Conservation (phyloP, 1,140 invertebrate species). For the Drosophila ohnishii region DNA sequence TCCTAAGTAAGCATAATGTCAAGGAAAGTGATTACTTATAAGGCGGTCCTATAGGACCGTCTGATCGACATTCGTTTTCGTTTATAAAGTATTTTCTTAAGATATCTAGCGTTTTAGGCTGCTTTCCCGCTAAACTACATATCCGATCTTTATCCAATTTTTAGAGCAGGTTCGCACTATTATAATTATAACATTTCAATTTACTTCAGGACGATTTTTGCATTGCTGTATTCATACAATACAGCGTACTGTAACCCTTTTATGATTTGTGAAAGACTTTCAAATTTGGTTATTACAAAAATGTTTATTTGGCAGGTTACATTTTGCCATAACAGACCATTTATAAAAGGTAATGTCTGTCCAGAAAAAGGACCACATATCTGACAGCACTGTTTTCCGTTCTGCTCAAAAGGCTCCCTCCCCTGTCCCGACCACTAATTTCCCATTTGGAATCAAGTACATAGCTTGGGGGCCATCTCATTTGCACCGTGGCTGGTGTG, state of each 20-base stretch:
- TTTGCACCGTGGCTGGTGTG: slow-evolving; percentile 35
- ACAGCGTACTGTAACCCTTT: not conserved
- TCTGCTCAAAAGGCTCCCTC: not conserved
- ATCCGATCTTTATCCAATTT: no score
- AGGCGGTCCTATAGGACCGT: no score
- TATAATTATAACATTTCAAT: no score
- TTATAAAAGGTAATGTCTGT: not conserved
- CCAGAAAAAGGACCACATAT: not conserved
- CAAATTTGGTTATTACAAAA: not conserved
- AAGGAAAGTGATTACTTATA: no score
- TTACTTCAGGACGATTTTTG: no score
- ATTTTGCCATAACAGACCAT: not conserved
- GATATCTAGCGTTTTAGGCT: no score
- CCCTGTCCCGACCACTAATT: slow-evolving; percentile 14
- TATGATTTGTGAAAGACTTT: not conserved
- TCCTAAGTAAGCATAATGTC: no score
- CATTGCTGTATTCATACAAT: no score
- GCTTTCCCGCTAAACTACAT: no score
- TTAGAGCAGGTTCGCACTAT: no score
- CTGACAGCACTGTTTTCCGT: not conserved
- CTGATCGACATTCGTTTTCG: no score
- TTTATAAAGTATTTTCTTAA: no score
- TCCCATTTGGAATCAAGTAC: slow-evolving; percentile 17
- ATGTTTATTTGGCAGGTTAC: not conserved
- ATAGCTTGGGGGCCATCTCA: slow-evolving; percentile 9